These are phyloP conservation scores for Frieseomelitta varia DNA, from an alignment of 1,140 invertebrate genomes.

Conservation along the genomic window DNA sequence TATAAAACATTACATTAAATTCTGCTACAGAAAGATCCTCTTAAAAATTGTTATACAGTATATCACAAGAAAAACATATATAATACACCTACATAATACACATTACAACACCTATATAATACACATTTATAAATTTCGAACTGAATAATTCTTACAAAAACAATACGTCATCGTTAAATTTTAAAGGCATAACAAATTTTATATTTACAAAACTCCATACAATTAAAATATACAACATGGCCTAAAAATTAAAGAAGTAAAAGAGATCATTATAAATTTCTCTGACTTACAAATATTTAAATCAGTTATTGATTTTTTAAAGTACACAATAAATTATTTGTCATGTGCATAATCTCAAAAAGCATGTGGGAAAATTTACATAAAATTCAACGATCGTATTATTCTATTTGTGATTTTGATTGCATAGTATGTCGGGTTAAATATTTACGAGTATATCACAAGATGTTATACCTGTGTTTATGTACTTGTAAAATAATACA, in stretches of 20 bases:
- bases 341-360: neutral
- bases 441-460: conserved; percentile 14
- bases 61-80: neutral
- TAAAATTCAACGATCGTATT: neutral
- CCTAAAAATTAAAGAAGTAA: neutral
- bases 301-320: neutral
- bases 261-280: neutral
- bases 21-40: neutral
- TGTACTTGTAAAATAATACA: conserved; percentile 39
- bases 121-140: neutral
- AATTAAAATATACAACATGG: neutral
- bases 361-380: neutral
- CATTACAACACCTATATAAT: neutral
- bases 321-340: neutral
- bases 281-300: neutral
- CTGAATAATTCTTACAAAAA: neutral
- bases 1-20: neutral
- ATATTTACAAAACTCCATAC: neutral
- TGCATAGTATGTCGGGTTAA: neutral
- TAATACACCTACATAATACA: too few species aligned
- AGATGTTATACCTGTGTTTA: conserved; percentile 36
- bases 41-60: neutral
- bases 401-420: neutral
- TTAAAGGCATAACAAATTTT: neutral
- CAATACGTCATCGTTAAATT: neutral